These are phyloP conservation scores for Eristalinus sepulchralis DNA, from an alignment of 2,888 invertebrate genomes.

Conservation along the genomic window DNA sequence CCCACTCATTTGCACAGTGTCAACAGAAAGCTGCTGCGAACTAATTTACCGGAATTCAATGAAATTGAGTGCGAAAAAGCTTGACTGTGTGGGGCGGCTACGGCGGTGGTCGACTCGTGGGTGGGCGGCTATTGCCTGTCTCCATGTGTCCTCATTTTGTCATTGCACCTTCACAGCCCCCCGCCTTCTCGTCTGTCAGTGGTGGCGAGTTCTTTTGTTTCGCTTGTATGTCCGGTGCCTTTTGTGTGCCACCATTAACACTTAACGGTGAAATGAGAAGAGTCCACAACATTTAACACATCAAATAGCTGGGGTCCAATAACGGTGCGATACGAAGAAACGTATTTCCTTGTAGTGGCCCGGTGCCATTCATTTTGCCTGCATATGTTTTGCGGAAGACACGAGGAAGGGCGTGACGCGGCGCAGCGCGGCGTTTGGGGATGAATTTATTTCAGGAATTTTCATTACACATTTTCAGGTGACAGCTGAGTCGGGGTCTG, in stretches of 20 bases:
- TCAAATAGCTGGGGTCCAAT: constrained; percentile 46
- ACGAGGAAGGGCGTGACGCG: neutral
- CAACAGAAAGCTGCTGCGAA: constrained; percentile 72
- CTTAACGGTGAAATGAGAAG: constrained; percentile 49
- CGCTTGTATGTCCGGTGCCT: constrained; percentile 31
- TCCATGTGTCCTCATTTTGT: constrained; percentile 30
- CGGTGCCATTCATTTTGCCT: constrained; percentile 30
- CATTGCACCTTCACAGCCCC: neutral
- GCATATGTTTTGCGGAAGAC: constrained; percentile 37
- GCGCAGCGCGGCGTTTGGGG: neutral
- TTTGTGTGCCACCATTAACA: constrained; percentile 48
- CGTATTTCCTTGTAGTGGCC: constrained; percentile 37
- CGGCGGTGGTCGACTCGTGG: constrained; percentile 13
- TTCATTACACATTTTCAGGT: constrained; percentile 44
- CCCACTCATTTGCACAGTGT: constrained; percentile 70
- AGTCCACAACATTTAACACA: constrained; percentile 60
- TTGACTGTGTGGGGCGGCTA: constrained; percentile 28
- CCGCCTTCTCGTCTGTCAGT: neutral
- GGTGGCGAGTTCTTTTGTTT: constrained; percentile 37
- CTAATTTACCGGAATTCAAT: constrained; percentile 76
- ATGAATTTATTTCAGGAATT: constrained; percentile 44
- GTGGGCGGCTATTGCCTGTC: constrained; percentile 24
- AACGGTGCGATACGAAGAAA: constrained; percentile 49
- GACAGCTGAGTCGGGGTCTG: constrained; percentile 6
- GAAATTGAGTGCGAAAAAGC: constrained; percentile 76